Evolutionary conservation across 2,888 invertebrate species (phyloP), one percentile per base, ranked within the genome.

Genomic region (Drosophila recens): DNA sequence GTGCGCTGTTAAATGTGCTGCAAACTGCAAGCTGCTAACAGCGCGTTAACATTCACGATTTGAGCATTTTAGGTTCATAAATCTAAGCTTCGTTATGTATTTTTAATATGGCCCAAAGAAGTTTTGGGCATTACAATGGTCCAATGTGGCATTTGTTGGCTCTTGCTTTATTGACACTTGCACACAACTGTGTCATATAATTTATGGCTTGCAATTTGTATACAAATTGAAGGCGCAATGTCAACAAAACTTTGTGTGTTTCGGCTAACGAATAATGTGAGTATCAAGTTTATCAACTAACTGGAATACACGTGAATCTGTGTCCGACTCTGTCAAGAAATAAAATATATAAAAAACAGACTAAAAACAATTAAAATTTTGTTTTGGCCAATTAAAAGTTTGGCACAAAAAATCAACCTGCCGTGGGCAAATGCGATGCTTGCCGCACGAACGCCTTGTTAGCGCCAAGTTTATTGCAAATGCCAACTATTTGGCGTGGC

Each of bases 311-410:
- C 61, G 62, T 67, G 64, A 34, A 54, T 11, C 23, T 59, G 46
- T 54, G 54, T 54, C 58, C 58, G 51, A 68, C 62, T 54, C 40
- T 27, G 34, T 45, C 13, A 11, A 8, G 30, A 49, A 10, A n/a
- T 38, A 38, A 63, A 23, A 51, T 36, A 17, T 30, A 6, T n/a
- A n/a, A 10, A 20, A 17, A 11, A 3, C 23, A 48, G 11, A 27
- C 49, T 40, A 63, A 76, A 76, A 75, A 84, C 89, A 87, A 85
- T 85, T 87, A 71, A 66, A 79, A 73, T 72, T 75, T 84, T 67
- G 66, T 85, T 70, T 72, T 69, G 75, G 81, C 87, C 87, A 87
- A 87, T 87, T 87, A 87, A 87, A 87, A 87, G 90, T 88, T 90
- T 90, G 59, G 65, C 70, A 67, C 63, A 77, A 72, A 67, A 74